Evolutionary conservation across 1,140 invertebrate species (phyloP).

Genomic region (Drosophila quadrilineata): DNA sequence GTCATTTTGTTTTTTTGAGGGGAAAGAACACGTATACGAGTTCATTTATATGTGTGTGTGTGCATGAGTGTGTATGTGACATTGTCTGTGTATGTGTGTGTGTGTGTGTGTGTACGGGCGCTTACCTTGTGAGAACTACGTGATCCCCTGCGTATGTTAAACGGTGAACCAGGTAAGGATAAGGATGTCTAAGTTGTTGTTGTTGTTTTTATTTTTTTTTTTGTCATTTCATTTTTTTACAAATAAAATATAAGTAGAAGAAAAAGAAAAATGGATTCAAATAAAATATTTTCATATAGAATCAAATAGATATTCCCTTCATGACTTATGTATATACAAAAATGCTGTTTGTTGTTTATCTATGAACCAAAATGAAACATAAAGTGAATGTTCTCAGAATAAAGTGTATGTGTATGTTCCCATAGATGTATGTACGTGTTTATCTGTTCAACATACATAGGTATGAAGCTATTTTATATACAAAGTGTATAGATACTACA

Average conservation of each 20-base stretch:
- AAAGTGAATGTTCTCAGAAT: too few relatives aligned
- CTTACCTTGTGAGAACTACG: constrained; percentile 94
- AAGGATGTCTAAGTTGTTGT: constrained; percentile 90
- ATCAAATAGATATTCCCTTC: constrained; percentile 47
- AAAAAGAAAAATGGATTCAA: constrained; percentile 78
- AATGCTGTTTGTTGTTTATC: constrained; percentile 32
- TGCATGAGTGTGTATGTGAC: constrained; percentile 24
- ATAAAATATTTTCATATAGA: constrained; percentile 57
- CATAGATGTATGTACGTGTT: too few relatives aligned
- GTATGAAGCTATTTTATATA: too few relatives aligned
- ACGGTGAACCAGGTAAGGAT: constrained; percentile 97
- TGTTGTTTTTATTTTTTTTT: constrained; percentile 57
- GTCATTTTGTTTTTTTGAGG: constrained; percentile 32
- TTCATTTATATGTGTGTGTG: constrained; percentile 26
- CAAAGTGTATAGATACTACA: too few relatives aligned
- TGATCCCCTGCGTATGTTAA: constrained; percentile 93
- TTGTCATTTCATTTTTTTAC: constrained; percentile 55
- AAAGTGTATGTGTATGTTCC: constrained; percentile 7
- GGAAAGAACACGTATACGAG: constrained; percentile 40
- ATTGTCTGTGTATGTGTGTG: constrained; percentile 26
- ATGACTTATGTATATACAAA: constrained; percentile 39
- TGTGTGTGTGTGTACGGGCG: constrained; percentile 61
- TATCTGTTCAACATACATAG: too few relatives aligned
- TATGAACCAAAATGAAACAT: too few relatives aligned
- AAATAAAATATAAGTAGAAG: constrained; percentile 78